Evolutionary conservation across 2,888 invertebrate genomes (phyloP), one percentile per base, ranked within the genome.

Genomic region (Seira sanloemensis): DNA sequence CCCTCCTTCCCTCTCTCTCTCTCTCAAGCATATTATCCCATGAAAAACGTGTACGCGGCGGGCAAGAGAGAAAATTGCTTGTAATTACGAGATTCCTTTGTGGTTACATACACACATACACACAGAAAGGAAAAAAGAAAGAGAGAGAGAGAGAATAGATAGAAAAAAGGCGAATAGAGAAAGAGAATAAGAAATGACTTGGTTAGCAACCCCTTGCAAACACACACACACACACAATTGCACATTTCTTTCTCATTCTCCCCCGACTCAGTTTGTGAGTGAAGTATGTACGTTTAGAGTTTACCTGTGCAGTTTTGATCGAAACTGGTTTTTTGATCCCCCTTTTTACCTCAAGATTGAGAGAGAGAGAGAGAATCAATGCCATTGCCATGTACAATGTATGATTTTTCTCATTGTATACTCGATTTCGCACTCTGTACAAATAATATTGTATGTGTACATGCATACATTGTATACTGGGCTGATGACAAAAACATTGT

Each of bases 1-100:
- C 5, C 23, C 21, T 62, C 21, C 21, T n/a, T 77, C 68, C 71
- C 66, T 73, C 65, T 66, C 65, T 54, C 77, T 67, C 77, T 67
- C 83, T 67, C 58, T 25, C 66, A 54, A 26, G 50, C 69, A 69
- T 77, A 77, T 46, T 23, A 19, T 69, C 78, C 27, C 67, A 50
- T 18, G 54, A 69, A 54, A 84, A 69, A 58, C 23, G 75, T 78
- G 78, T 79, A 46, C 75, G 23, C 65, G 69, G 73, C 76, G 82
- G 72, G 77, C 67, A 73, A 73, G 62, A 62, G 76, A 81, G 65
- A 74, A 83, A 72, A 58, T 85, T 58, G 73, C n/a, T 85, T 81
- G 77, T 73, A 85, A 81, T 80, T 80, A 80, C 67, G 73, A 85
- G 80, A 84, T 84, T 79, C 84, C 72, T 80, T 77, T 80, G 84